Evolutionary conservation across 1,140 invertebrate species (phyloP), one percentile per base, ranked within the genome.

Genomic region (Lepidostoma basale): DNA sequence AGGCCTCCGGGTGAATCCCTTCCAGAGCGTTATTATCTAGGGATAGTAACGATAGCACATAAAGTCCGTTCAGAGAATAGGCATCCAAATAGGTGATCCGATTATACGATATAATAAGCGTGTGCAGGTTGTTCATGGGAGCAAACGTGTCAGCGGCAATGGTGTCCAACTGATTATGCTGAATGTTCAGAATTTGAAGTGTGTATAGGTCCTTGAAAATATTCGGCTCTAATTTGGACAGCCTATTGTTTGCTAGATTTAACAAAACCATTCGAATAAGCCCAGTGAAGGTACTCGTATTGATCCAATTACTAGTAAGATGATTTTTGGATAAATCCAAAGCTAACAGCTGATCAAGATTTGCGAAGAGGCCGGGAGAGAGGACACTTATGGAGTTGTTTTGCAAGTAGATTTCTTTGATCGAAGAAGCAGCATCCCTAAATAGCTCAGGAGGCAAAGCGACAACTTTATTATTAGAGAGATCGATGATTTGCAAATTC

Each of bases 261-360:
- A 97, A 81, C 3, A 95, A 81, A 0, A 96, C 92, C 64, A 97
- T 84, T 22, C 93, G 88, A 69, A 94, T 95, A 14, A 97, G 85
- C 3, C 94, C 94, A 10, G 89, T 87, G 74, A 97, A 96, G 16
- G 92, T 94, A 52, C 88, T 89, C 4, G 87, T 84, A 74, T 90
- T 91, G 12, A 94, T 89, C 93, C 90, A 96, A 8, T 87, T 88
- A 74, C 89, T 92, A 20, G 91, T 92, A 23, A 98, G 83, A 76
- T 90, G 87, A 83, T 98, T 98, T 74, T 88, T 87, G 16, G 93
- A 95, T 73, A 97, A 82, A 78, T 98, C 93, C 45, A 98, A 80
- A 0, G 92, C 87, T 74, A 93, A 86, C 62, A 98, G 83, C 76
- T 95, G 91, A 73, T 92, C 89, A 74, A 98, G 85, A 75, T 93